Conservation (phyloP, 2,113 vertebrate species). For the Pelvicachromis taeniatus region DNA sequence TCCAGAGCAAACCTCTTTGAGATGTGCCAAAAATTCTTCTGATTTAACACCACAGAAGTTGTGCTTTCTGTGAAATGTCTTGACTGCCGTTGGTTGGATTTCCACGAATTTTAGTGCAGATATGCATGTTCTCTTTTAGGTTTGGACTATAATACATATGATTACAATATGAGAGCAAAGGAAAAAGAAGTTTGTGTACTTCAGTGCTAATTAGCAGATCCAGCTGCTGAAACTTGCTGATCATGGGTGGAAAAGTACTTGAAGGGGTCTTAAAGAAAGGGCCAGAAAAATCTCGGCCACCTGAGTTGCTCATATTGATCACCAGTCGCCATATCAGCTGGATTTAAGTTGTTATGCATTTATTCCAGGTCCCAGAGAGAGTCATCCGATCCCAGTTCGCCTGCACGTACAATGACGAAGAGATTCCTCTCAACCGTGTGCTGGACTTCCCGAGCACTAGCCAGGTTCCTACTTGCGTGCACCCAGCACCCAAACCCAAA, state of each 20-base stretch:
- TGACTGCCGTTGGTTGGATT: background rate
- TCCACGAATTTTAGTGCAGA: background rate
- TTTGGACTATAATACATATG: background rate
- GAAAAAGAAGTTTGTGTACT: background rate
- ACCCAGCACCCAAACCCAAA: slow-evolving; percentile 57
- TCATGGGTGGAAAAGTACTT: background rate
- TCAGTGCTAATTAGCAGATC: background rate
- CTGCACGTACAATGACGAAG: slow-evolving; percentile 84
- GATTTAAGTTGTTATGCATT: background rate
- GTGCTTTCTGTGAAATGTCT: background rate
- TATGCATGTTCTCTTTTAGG: background rate
- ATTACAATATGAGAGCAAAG: background rate
- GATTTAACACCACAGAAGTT: background rate
- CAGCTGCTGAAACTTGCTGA: background rate
- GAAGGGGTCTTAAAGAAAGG: background rate
- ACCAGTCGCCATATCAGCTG: background rate
- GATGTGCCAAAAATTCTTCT: background rate
- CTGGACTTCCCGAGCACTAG: slow-evolving; percentile 66
- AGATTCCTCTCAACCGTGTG: slow-evolving; percentile 65
- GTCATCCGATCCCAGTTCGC: slow-evolving; percentile 91
- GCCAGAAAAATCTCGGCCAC: background rate
- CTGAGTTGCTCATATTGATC: background rate
- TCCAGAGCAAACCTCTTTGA: background rate
- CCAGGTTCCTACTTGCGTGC: slow-evolving; percentile 58
- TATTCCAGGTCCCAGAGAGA: slow-evolving; percentile 72